phyloP scores from a whole-genome alignment of 2,797 vertebrate species.

The Onychomys arenicola region DNA sequence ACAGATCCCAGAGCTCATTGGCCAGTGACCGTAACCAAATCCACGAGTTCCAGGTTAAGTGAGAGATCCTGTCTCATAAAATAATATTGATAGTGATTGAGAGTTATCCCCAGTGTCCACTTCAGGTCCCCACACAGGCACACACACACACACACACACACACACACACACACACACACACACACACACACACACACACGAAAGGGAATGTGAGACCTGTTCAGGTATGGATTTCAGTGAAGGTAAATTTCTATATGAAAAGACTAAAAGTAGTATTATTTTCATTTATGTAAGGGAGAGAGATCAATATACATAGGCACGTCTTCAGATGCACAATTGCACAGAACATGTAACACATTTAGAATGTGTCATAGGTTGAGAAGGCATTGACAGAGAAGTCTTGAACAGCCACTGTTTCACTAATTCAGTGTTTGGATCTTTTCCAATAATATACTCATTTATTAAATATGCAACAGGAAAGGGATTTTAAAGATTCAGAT shows the following conservation, averaged over 20 bases:
- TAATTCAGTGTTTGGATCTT: background rate
- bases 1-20: background rate
- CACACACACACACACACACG: background rate
- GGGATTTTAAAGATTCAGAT: background rate
- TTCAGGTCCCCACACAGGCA: too few relatives aligned
- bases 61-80: background rate
- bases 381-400: background rate
- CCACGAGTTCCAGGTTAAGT: background rate
- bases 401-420: background rate
- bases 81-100: background rate
- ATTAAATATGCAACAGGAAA: background rate
- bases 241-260: background rate
- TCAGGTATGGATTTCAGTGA: background rate
- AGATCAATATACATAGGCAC: fast-evolving
- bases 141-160: background rate
- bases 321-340: background rate
- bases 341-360: background rate
- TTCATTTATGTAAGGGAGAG: background rate
- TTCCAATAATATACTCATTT: background rate
- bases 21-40: background rate
- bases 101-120: background rate
- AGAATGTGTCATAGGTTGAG: background rate
- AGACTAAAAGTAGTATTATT: background rate
- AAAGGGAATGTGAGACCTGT: background rate
- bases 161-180: background rate